These are phyloP conservation scores for Macroglossus sobrinus DNA, from an alignment of 2,113 vertebrate genomes.

Conservation along the genomic window DNA sequence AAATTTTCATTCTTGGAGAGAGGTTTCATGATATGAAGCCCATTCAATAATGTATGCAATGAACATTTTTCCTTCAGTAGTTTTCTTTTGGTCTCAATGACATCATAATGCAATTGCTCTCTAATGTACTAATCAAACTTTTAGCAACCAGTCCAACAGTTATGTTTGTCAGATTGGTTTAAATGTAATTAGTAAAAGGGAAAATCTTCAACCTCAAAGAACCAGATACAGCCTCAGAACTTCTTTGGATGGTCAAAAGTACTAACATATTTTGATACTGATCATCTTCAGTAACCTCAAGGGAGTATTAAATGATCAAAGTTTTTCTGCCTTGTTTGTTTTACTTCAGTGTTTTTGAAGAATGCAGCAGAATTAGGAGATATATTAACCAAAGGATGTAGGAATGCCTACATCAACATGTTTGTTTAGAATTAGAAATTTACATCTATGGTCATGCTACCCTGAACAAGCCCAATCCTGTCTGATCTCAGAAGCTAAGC, in stretches of 20 bases:
- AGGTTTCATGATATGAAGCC: not conserved
- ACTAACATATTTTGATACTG: not conserved
- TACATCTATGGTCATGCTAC: not conserved
- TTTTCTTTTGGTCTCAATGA: not conserved
- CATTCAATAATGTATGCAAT: not conserved
- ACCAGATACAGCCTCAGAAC: not conserved
- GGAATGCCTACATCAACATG: not conserved
- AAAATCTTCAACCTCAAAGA: not conserved
- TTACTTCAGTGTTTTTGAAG: not conserved
- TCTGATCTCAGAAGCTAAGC: no score
- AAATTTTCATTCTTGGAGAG: slow-evolving; percentile 11
- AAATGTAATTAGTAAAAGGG: slow-evolving; percentile 34
- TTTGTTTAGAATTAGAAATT: not conserved
- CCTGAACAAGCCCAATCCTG: no score
- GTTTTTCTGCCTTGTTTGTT: not conserved
- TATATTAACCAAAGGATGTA: not conserved
- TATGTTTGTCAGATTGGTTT: not conserved
- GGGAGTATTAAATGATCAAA: not conserved
- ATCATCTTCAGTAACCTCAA: not conserved
- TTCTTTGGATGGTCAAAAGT: not conserved
- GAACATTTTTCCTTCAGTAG: not conserved
- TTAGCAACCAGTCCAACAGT: slow-evolving; percentile 12
- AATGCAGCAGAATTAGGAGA: not conserved
- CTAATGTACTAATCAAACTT: not conserved
- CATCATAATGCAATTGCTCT: slow-evolving; percentile 14